Conservation (phyloP, 2,797 vertebrate species). For the Garrulus glandarius region DNA sequence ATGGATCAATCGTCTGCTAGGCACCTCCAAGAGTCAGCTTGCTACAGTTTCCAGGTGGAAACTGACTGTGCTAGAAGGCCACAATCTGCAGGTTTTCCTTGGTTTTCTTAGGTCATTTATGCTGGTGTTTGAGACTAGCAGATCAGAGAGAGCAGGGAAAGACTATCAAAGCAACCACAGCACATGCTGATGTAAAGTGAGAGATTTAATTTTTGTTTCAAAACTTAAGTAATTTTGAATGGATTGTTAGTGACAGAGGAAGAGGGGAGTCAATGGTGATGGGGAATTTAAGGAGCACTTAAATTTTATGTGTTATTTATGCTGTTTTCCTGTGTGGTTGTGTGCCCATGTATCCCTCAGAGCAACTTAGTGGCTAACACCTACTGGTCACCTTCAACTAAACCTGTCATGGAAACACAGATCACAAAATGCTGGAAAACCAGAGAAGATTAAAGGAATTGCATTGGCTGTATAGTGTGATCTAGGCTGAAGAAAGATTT, state of each 20-base stretch:
- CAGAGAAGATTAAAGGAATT: background rate
- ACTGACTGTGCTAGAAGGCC: background rate
- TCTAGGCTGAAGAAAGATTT: background rate
- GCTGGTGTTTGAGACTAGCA: background rate
- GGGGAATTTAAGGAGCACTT: background rate
- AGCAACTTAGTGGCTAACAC: background rate
- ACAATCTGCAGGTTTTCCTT: background rate
- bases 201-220: background rate
- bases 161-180: background rate
- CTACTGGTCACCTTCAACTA: background rate
- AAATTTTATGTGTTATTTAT: background rate
- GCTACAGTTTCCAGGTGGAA: background rate
- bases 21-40: background rate
- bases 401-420: background rate
- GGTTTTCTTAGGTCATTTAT: background rate
- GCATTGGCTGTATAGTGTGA: background rate
- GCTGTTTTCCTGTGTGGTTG: background rate
- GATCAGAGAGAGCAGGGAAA: background rate
- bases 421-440: background rate
- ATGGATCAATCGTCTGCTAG: background rate
- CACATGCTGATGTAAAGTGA: background rate
- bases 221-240: background rate
- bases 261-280: background rate
- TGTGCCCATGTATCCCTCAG: accelerated
- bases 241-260: background rate